phyloP scores from a whole-genome alignment of 2,888 invertebrate species.

The Conchocele bisecta region DNA sequence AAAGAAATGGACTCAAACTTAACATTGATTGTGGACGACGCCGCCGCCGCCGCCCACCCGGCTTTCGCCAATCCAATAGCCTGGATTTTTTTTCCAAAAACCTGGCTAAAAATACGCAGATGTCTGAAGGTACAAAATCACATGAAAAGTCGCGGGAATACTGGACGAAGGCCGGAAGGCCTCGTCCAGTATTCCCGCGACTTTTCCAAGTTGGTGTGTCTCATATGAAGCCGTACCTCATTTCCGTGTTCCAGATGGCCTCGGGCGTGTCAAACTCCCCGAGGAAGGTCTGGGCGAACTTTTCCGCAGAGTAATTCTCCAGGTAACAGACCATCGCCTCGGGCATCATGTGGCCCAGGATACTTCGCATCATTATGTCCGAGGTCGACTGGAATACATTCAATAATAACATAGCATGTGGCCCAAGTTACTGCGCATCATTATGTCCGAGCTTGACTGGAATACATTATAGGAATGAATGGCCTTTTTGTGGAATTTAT shows the following conservation, averaged over 20 bases:
- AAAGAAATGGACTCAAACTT: too few relatives aligned
- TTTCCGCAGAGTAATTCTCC: slow-evolving; percentile 98
- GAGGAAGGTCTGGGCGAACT: slow-evolving; percentile 93
- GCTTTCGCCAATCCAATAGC: too few relatives aligned
- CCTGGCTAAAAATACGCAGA: not conserved
- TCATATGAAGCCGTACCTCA: too few relatives aligned
- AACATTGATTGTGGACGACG: too few relatives aligned
- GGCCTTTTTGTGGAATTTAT: too few relatives aligned
- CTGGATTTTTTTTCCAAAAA: too few relatives aligned
- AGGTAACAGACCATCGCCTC: slow-evolving; percentile 99
- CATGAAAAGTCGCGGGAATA: too few relatives aligned
- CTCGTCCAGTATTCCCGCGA: not conserved
- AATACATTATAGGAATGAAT: too few relatives aligned
- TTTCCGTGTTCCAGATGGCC: slow-evolving; percentile 99
- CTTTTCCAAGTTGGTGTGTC: too few relatives aligned
- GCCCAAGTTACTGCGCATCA: slow-evolving; percentile 95
- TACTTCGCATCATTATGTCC: slow-evolving; percentile 93
- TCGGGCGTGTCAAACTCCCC: slow-evolving; percentile 99
- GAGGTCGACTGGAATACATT: too few relatives aligned
- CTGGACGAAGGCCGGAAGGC: not conserved
- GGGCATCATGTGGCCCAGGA: slow-evolving; percentile 95
- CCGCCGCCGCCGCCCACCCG: too few relatives aligned
- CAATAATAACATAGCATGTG: slow-evolving; percentile 98
- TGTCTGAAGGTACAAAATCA: too few relatives aligned
- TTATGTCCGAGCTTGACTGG: slow-evolving; percentile 86